These are phyloP conservation scores for Microtus richardsoni DNA, from an alignment of 2,113 vertebrate species.

Conservation along the genomic window DNA sequence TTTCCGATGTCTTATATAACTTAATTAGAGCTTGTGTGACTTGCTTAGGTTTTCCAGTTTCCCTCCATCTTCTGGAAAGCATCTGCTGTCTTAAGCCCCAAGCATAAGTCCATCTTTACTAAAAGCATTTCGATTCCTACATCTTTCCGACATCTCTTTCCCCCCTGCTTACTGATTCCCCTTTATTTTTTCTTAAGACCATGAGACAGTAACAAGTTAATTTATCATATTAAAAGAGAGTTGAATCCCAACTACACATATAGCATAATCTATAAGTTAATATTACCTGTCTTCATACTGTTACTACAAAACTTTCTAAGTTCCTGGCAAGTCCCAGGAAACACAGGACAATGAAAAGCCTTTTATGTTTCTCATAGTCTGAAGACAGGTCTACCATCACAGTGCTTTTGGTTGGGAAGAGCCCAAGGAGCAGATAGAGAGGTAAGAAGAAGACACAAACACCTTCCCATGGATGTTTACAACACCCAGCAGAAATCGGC, in stretches of 20 bases:
- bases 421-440: not conserved
- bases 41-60: not conserved
- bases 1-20: not conserved
- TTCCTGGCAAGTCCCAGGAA: not conserved
- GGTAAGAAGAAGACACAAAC: not conserved
- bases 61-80: not conserved
- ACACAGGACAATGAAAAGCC: not conserved
- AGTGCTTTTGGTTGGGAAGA: not conserved
- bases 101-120: not conserved
- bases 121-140: not conserved
- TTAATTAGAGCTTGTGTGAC: not conserved
- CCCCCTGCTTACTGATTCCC: not conserved
- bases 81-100: not conserved
- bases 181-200: not conserved
- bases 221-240: not conserved
- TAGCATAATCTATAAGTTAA: not conserved
- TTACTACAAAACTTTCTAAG: too few relatives aligned
- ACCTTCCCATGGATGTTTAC: not conserved
- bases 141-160: not conserved
- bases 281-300: not conserved
- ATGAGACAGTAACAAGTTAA: not conserved
- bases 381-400: not conserved
- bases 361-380: not conserved
- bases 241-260: not conserved
- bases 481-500: not conserved